Base-by-base conservation (phyloP, 2,888 invertebrate genomes). In the Yponomeuta malinellus region DNA sequence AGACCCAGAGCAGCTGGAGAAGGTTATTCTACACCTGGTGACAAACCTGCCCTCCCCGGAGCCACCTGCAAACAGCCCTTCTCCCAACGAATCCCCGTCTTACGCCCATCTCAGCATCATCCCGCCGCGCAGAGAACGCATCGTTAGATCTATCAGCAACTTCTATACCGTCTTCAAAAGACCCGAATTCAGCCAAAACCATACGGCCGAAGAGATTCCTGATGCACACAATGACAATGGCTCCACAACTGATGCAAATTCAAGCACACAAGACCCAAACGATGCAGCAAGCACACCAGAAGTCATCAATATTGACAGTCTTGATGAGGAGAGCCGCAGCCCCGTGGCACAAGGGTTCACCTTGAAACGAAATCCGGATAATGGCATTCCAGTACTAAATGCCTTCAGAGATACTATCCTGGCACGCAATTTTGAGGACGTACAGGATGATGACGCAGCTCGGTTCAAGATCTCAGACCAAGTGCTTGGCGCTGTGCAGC, bases 1-100 rank as follows among this genome's bases (percentile, higher is more conserved):
- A 80, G 95, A 96, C 84, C 95, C 96, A 0, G 86, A 86, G 37
- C 90, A 95, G 73, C 80, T 97, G 43, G 95, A 96, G 77, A 93
- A 94, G 76, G 96, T 95, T 0, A 95, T 97, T 69, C 89, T 95
- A 15, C 93, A 95, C 76, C 85, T 97, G 31, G 87, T 90, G 1
- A 87, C 83, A 0, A 81, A 88, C 70, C 74, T 90, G n/a, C 89
- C 89, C 0, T 81, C 85, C 0, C 74, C 23, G 59, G 48, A 5
- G 67, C 70, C 67, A 2, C 37, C 37, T 37, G 5, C 31, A 33
- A 29, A 29, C 23, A 68, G 71, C 6, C 31, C 70, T 6, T 71
- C 73, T 0, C 71, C 77, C 33, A 6, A 72, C 75, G 0, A 33
- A 74, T 15, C 74, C n/a, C 73, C 52, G 12, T 3, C 52, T 3